Base-by-base conservation (phyloP, 2,113 vertebrate species). In the Brienomyrus brachyistius region DNA sequence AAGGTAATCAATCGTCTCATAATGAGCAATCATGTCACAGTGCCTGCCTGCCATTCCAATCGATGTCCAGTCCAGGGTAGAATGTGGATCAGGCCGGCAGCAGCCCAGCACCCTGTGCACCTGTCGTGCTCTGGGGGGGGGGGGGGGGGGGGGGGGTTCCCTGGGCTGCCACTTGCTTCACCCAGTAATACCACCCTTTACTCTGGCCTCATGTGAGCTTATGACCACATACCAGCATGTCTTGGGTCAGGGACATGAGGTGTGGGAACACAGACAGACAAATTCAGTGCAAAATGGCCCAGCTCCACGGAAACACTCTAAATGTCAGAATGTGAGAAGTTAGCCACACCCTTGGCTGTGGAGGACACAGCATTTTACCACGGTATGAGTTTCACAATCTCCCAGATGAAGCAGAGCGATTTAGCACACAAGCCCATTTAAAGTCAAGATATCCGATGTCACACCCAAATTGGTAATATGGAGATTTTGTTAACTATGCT, bases 1-100 rank as follows among this genome's bases (percentile, higher is more conserved):
- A 93, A 92, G 82, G 91, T 91, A 92, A 96, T 95, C 95, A 94
- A 94, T 95, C 17, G 86, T 82, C 89, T 91, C 90, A 94, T 95
- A 96, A 96, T 94, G 90, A 92, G 93, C 92, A 92, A 93, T 95
- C 93, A 92, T 94, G 94, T 95, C 87, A 48, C 90, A 90, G 92
- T 56, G 90, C 89, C 91, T 87, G 74, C 91, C 70, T 93, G 92
- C 90, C 91, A 87, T 84, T 86, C 51, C 87, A 90, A 95, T 96
- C 95, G 93, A 95, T 95, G 94, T 31, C 2, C 48, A 62, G 50
- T 91, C 93, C 52, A 0, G 92, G 47, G 84, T 66, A 0, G 91
- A 94, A 92, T 93, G 91, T 88, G 89, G 91, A 94, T 92, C 92
- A 94, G 91, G 88, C 45, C 2, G 89, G 87, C 52, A 50, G 51